A percentile compares a stretch with the other conserved stretches of the same genome.
Conservation (phyloP, 1,140 invertebrate species). For the Bombus polaris region DNA sequence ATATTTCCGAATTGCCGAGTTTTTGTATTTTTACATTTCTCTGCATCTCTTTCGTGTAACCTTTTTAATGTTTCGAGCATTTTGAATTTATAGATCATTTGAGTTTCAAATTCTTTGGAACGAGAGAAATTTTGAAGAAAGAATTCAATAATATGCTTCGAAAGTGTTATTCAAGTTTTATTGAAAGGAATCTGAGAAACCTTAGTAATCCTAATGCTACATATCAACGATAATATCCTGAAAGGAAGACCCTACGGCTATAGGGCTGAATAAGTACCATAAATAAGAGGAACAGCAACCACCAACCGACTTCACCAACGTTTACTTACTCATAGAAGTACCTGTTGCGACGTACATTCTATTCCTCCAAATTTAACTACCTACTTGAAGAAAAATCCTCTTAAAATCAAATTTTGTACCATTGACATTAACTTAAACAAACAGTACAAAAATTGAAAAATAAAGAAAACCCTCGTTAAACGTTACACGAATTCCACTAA, state of each 20-base stretch:
- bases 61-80: not conserved
- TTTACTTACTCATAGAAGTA: not conserved
- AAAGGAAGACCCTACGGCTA: not conserved
- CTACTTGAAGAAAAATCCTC: not conserved
- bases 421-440: not conserved
- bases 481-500: too few species aligned
- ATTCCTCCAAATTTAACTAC: not conserved
- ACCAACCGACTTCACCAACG: not conserved
- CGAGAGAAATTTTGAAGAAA: not conserved
- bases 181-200: not conserved
- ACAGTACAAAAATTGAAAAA: not conserved
- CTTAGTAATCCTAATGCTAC: not conserved
- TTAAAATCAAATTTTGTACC: not conserved
- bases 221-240: not conserved
- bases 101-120: not conserved
- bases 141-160: not conserved
- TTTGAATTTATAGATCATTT: not conserved
- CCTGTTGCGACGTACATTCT: constrained; percentile 1
- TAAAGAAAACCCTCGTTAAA: too few species aligned
- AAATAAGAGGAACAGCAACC: constrained; percentile 2
- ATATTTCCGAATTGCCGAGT: not conserved
- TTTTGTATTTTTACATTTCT: not conserved
- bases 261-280: not conserved
- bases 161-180: not conserved
- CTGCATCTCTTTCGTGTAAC: not conserved